Percentiles rank a stretch among this genome's conserved stretches.
These are phyloP conservation scores for Bufo gargarizans DNA, from an alignment of 2,113 vertebrate species.

Conservation along the genomic window DNA sequence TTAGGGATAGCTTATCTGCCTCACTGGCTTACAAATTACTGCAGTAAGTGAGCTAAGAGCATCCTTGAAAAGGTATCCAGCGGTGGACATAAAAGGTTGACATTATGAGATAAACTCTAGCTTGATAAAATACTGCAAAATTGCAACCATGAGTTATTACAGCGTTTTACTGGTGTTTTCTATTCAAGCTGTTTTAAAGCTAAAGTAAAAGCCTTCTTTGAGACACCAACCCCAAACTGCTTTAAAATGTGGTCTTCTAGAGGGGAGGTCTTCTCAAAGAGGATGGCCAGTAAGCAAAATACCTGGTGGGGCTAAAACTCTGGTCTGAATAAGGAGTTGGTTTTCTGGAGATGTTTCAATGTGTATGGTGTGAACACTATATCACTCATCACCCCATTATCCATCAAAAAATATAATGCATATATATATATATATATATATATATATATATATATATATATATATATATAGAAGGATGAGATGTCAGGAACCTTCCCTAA, in stretches of 20 bases:
- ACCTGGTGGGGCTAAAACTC: too few relatives aligned
- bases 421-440: too few relatives aligned
- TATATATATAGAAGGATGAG: too few relatives aligned
- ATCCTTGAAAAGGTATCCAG: conserved; percentile 21
- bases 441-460: too few relatives aligned
- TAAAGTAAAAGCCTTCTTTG: too few relatives aligned
- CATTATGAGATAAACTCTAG: conserved; percentile 62
- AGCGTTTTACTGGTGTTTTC: conserved; percentile 53
- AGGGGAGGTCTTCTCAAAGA: too few relatives aligned
- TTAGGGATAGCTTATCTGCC: conserved; percentile 18
- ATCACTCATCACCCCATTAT: background rate
- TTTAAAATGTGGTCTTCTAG: too few relatives aligned
- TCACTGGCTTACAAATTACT: conserved; percentile 51
- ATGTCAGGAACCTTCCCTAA: background rate
- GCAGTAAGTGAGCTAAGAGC: conserved; percentile 46
- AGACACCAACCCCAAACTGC: too few relatives aligned
- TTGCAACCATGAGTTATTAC: conserved; percentile 54
- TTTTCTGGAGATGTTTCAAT: background rate
- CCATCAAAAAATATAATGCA: background rate
- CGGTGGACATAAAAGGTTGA: conserved; percentile 56
- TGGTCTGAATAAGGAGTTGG: too few relatives aligned
- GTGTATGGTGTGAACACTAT: background rate
- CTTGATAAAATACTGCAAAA: conserved; percentile 59
- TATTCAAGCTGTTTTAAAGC: conserved; percentile 6
- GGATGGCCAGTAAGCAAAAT: too few relatives aligned